Evolutionary conservation across 2,113 vertebrate species (phyloP), one percentile per base, ranked within the genome.

Genomic region (Erpornis zantholeuca): DNA sequence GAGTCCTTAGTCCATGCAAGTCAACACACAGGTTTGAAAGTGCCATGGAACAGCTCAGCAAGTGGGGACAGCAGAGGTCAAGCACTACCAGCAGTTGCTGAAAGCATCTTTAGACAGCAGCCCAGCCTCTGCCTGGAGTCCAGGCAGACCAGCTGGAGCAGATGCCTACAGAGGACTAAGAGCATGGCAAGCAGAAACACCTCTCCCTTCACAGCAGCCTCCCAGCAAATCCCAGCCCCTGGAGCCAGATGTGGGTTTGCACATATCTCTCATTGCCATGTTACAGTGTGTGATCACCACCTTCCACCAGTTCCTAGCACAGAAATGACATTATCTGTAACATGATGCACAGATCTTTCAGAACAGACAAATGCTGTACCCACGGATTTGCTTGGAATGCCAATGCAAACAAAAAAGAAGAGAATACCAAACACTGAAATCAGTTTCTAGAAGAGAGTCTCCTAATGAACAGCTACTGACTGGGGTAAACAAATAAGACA

Each of bases 201-300:
- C 40, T 28, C 60, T 79, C 47, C 66, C 35, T 64, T 40, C 53
- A 23, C 49, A 64, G 76, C 5, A 86, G 52, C 79, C 20, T 87
- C 56, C 70, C 70, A 60, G 1, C 1, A 4, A 31, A n/a, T 3
- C 47, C 61, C 78, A 56, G 31, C 35, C 28, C 40, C 60, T 31
- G 50, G 7, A 54, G 33, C 23, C 78, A 80, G 33, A 4, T 4
- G 13, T 11, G 23, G 33, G 23, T 25, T 33, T 75, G 38, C 38
- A 49, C 1, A 0, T 5, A 3, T 7, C 15, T 56, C 18, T 40
- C 65, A 36, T 1, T 23, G 45, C 69, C 49, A 8, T 1, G 23
- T 36, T 11, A 25, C 0, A 0, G 13, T 3, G 13, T 38, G 33
- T 2, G 33, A 69, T 28, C 57, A 28, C 6, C 47, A 40, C 14